Base-by-base conservation (phyloP, 2,797 vertebrate genomes). In the Lerista edwardsae region DNA sequence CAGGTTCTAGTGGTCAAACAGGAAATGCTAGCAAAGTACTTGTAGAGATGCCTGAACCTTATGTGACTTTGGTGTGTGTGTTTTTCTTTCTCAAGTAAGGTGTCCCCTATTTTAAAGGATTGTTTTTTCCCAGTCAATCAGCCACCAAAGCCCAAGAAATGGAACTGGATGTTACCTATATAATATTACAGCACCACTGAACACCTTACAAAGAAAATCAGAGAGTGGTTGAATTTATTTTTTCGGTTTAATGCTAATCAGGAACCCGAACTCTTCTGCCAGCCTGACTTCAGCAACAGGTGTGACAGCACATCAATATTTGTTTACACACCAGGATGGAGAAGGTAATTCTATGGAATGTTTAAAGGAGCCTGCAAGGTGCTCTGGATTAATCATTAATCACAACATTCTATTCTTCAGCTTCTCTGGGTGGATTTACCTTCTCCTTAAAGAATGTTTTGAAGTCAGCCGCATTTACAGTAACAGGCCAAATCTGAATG, bases 321-420 rank as follows among this genome's bases (percentile, higher is more conserved):
- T 86, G 79, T 86, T 86, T 86, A 76, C 74, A 71, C 39, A 86
- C 65, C 69, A 31, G 81, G 76, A 79, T 61, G 69, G 62, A 51
- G 81, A 75, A 75, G 29, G 39, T 59, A 39, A 78, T 84, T 80
- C 71, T 87, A 14, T 27, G 36, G 69, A 78, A 59, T 57, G 34
- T 64, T 61, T 47, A 51, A 23, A 83, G 82, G 68, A n/a, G 1
- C 71, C 88, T 75, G 6, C 86, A 89, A 72, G 82, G 75, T 79
- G 83, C 23, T 73, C 71, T 3, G 71, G 84, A 79, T 93, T 91
- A 93, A 92, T 83, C 0, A 12, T 91, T 84, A 80, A 86, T 86
- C 75, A 82, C 82, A 0, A 0, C 81, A 78, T 80, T 80, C 72
- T 1, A 0, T 79, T 85, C 61, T 80, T 81, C 1, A 44, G 73